Evolutionary conservation across 2,113 vertebrate species (phyloP).

Genomic region (Oplegnathus fasciatus): DNA sequence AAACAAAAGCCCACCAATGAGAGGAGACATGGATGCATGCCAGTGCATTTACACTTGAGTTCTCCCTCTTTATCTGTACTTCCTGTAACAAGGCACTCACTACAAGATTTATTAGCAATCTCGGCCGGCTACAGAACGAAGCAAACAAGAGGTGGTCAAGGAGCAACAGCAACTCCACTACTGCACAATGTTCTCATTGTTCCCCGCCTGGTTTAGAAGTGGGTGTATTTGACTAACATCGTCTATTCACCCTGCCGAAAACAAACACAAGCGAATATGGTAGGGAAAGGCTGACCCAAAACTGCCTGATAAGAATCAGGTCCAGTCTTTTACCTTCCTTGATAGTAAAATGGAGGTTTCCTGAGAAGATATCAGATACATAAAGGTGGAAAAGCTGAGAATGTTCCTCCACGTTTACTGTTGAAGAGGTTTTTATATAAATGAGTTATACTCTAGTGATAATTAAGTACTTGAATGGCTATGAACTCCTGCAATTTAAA

Average conservation of each 20-base stretch:
- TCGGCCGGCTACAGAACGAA: slow-evolving; percentile 26
- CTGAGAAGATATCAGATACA: slow-evolving; percentile 14
- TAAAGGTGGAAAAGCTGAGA: not conserved
- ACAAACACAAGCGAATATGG: slow-evolving; percentile 54
- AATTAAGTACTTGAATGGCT: not conserved
- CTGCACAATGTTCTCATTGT: slow-evolving; percentile 77
- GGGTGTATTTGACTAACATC: slow-evolving; percentile 64
- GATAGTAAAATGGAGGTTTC: slow-evolving; percentile 19
- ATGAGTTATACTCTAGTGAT: not conserved
- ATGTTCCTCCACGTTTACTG: not conserved
- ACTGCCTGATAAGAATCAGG: slow-evolving; percentile 59
- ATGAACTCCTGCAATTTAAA: not conserved
- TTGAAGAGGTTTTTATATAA: not conserved
- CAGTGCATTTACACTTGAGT: slow-evolving; percentile 22
- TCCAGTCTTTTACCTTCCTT: slow-evolving; percentile 10
- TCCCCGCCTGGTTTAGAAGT: slow-evolving; percentile 57
- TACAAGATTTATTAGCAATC: slow-evolving; percentile 61
- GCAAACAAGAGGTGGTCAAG: slow-evolving; percentile 68
- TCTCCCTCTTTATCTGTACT: slow-evolving; percentile 32
- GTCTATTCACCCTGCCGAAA: slow-evolving; percentile 55
- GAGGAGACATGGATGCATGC: slow-evolving; percentile 16
- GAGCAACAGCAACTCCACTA: slow-evolving; percentile 24
- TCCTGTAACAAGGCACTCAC: slow-evolving; percentile 26
- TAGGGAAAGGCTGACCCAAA: slow-evolving; percentile 45
- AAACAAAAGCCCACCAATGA: slow-evolving; percentile 20